These are phyloP conservation scores for Holothuria leucospilota DNA, from an alignment of 53 echinoderm and acorn worm species.

Conservation along the genomic window DNA sequence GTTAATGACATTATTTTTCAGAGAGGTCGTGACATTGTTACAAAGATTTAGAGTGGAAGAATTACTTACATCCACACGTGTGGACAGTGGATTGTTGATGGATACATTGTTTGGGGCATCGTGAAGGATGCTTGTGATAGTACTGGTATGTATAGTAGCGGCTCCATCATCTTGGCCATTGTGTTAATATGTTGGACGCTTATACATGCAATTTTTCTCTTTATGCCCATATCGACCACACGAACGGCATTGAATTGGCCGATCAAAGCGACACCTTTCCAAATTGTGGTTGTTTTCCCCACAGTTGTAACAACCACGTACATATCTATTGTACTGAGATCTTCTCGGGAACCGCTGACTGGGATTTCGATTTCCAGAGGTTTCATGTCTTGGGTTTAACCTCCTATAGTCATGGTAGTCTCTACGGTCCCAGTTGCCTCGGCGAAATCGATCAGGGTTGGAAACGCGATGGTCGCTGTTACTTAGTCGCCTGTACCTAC, in stretches of 20 bases:
- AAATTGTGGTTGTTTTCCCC: slow-evolving; percentile 8
- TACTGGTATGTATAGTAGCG: no score
- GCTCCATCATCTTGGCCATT: no score
- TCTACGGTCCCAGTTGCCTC: neutral
- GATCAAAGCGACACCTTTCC: neutral
- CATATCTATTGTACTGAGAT: neutral
- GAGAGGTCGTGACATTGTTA: neutral
- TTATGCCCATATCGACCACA: neutral
- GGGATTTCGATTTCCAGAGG: neutral
- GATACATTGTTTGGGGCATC: neutral
- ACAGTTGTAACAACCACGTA: neutral
- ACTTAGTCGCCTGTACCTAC: neutral
- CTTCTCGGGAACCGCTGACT: neutral
- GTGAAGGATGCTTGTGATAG: neutral
- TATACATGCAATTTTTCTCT: neutral
- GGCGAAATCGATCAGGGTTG: neutral
- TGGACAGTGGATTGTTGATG: neutral
- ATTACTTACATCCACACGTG: neutral
- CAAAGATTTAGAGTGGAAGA: no score
- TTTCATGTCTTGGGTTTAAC: neutral
- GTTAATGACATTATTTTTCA: neutral
- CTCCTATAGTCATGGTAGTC: neutral
- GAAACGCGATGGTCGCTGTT: neutral
- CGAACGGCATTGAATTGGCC: neutral
- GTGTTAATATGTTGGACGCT: no score